phyloP scores from a whole-genome alignment of 2,888 invertebrate species.

The Rotaria sp. region DNA sequence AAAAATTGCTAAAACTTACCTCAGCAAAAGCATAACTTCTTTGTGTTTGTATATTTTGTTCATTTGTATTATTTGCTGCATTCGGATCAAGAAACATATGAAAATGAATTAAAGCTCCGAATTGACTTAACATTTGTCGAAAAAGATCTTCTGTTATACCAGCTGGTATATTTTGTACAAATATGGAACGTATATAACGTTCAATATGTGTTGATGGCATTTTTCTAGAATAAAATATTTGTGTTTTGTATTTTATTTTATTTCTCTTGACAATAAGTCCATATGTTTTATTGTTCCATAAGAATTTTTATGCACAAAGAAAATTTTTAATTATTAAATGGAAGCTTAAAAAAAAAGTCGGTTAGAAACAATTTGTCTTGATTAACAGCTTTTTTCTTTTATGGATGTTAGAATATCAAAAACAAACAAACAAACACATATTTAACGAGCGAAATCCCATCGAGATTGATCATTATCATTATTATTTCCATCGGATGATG shows the following conservation, averaged over 20 bases:
- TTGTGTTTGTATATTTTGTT: neutral
- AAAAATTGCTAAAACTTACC: neutral
- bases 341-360: too few relatives aligned
- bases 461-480: neutral
- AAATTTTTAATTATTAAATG: too few relatives aligned
- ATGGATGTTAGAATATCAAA: neutral
- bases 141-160: constrained; percentile 26
- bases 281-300: too few relatives aligned
- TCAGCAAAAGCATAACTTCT: constrained; percentile 27
- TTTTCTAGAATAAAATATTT: neutral
- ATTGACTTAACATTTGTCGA: constrained; percentile 20
- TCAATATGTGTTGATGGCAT: constrained; percentile 14
- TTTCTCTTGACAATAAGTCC: too few relatives aligned
- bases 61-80: neutral
- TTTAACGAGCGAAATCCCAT: constrained; percentile 26
- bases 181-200: constrained; percentile 6
- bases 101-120: neutral
- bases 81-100: constrained; percentile 2
- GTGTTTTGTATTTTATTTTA: too few relatives aligned
- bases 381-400: neutral
- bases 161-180: constrained; percentile 26
- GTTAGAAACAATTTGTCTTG: too few relatives aligned
- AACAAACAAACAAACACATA: neutral
- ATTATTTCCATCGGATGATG: neutral
- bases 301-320: too few relatives aligned